Percentiles rank a stretch among this genome's conserved stretches.
Evolutionary conservation across 2,888 invertebrate species (phyloP).

Genomic region (Torymus auratus): DNA sequence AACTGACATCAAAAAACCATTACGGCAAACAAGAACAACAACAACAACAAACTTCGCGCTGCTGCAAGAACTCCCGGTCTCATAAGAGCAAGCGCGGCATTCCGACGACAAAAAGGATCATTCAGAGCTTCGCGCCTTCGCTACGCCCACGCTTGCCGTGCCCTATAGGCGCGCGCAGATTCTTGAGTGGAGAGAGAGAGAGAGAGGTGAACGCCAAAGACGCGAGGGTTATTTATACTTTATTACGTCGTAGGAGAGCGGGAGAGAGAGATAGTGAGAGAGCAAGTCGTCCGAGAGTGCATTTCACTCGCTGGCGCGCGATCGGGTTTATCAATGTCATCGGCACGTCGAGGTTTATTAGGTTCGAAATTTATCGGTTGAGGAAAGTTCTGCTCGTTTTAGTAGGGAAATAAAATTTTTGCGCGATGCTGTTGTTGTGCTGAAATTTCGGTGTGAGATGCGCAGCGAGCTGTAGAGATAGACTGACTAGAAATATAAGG

Average conservation of each 20-base stretch:
- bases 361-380: too few species aligned
- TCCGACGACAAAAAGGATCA: constrained; percentile 1
- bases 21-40: background rate
- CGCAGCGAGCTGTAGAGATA: too few species aligned
- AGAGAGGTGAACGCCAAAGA: constrained; percentile 9
- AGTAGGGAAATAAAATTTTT: too few species aligned
- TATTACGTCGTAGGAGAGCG: too few species aligned
- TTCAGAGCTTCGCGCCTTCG: constrained; percentile 20
- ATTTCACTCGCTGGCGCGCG: background rate
- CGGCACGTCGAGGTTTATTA: background rate
- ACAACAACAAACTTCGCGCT: background rate
- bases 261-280: background rate
- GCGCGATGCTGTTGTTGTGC: too few species aligned
- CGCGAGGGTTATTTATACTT: background rate
- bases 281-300: background rate
- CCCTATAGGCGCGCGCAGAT: background rate
- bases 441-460: too few species aligned
- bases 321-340: constrained; percentile 12
- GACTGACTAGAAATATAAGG: too few species aligned
- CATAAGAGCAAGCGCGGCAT: too few species aligned
- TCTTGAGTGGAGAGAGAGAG: too few species aligned
- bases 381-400: too few species aligned
- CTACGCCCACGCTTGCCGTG: constrained; percentile 37
- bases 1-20: background rate
- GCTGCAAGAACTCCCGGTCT: too few species aligned